Evolutionary conservation across 2,113 vertebrate genomes (phyloP), one percentile per base, ranked within the genome.

Genomic region (Columbina picui): DNA sequence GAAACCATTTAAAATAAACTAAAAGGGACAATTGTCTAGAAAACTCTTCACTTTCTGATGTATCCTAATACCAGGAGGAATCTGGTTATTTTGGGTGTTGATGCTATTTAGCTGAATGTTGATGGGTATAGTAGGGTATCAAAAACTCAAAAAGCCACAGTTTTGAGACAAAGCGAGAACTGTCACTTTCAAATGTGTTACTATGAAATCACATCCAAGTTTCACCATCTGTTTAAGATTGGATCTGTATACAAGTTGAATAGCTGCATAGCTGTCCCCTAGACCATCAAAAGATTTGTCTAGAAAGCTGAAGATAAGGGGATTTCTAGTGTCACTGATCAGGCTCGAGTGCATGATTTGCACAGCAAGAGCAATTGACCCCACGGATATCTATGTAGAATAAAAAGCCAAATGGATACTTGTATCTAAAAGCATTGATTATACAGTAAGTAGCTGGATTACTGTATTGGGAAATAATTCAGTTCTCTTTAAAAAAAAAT

Each of bases 141-240:
- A 45, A 64, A 93, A 96, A 96, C 49, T 82, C 55, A 45, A 64
- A 93, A 96, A 96, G 52, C 20, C 78, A 84, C 85, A 90, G 85
- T 87, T 97, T 83, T 76, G 83, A 94, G 85, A 80, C 43, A 91
- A 75, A 96, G 75, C 77, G 79, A 92, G 77, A 84, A 70, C 68
- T 87, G 59, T 88, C 89, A 84, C 94, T 87, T 95, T 94, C 55
- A 90, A 94, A 93, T 76, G 88, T 83, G 91, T 95, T 95, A 84
- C 96, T 92, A 36, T 92, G 81, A 94, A 91, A 95, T 97, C 73
- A 36, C 85, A 73, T 87, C 93, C 68, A 92, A 82, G 65, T 80
- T 84, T 67, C 27, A 49, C 97, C 96, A 96, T 97, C 97, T 97
- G 95, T 95, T 96, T 94, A 9, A 23, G 84, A 60, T 59, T 63